phyloP scores from a whole-genome alignment of 2,113 vertebrate species.

The Brachyistius frenatus region DNA sequence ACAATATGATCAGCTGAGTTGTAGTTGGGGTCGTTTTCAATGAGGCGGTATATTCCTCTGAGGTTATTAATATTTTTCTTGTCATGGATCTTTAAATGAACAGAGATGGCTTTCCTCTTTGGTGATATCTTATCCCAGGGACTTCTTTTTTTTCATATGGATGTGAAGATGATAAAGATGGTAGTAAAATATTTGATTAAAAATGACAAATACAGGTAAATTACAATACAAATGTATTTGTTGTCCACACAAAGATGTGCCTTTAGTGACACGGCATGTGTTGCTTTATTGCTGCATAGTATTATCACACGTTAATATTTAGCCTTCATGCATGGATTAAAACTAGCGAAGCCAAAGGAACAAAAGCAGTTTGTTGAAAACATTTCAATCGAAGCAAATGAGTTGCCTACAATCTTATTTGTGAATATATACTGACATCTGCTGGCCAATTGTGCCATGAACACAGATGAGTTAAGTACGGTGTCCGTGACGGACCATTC shows the following conservation, averaged over 20 bases:
- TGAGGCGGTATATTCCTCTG: not conserved
- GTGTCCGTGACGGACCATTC: conserved; percentile 23
- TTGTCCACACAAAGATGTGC: too few species aligned
- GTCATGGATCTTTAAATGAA: conserved; percentile 2
- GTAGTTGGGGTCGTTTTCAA: not conserved
- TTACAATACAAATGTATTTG: too few species aligned
- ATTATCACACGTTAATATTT: too few species aligned
- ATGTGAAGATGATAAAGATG: not conserved
- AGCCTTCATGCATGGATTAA: too few species aligned
- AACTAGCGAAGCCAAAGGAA: too few species aligned
- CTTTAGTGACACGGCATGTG: too few species aligned
- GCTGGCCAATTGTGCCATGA: not conserved
- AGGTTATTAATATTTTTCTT: not conserved
- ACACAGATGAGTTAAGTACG: conserved; percentile 18
- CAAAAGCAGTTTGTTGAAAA: too few species aligned
- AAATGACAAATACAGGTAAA: too few species aligned
- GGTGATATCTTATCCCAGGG: not conserved
- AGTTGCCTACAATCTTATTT: not conserved
- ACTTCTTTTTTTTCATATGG: not conserved
- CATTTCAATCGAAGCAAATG: too few species aligned
- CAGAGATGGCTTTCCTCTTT: not conserved
- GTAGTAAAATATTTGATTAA: too few species aligned
- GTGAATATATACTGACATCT: conserved; percentile 50
- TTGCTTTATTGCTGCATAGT: too few species aligned
- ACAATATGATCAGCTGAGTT: conserved; percentile 8